Evolutionary conservation across 2,797 vertebrate species (phyloP).

Genomic region (Microcaecilia unicolor): DNA sequence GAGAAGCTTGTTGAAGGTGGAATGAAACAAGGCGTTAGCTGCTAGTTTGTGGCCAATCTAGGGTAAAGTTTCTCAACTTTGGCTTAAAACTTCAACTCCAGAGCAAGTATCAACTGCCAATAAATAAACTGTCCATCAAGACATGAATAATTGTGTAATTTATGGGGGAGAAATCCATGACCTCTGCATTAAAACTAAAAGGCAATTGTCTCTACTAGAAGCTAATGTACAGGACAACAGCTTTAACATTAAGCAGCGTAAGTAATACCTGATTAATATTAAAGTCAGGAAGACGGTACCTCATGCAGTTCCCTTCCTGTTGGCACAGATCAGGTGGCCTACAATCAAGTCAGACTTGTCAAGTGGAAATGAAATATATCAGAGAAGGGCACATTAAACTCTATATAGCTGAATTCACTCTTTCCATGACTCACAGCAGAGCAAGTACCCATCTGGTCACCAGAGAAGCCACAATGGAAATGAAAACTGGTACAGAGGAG

Average conservation of each 20-base stretch:
- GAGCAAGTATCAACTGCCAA: too few species aligned
- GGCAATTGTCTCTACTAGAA: too few species aligned
- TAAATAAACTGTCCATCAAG: too few species aligned
- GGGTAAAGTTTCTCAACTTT: too few species aligned
- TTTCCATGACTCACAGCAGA: slow-evolving; percentile 47
- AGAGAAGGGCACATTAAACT: slow-evolving; percentile 32
- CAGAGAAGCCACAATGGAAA: slow-evolving; percentile 32
- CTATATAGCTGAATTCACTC: slow-evolving; percentile 36
- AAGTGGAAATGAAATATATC: slow-evolving; percentile 35
- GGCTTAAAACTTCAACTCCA: too few species aligned
- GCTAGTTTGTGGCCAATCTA: too few species aligned
- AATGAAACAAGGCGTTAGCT: too few species aligned
- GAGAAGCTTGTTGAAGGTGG: too few species aligned
- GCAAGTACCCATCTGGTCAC: slow-evolving; percentile 39
- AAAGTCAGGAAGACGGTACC: not conserved
- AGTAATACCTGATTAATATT: slow-evolving; percentile 33
- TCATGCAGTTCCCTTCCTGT: slow-evolving; percentile 25
- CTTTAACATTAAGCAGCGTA: slow-evolving; percentile 14
- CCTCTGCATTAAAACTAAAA: too few species aligned
- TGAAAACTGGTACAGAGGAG: slow-evolving; percentile 32
- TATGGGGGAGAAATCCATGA: too few species aligned
- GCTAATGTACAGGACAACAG: too few species aligned
- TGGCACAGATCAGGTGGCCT: slow-evolving; percentile 28
- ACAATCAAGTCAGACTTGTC: slow-evolving; percentile 22
- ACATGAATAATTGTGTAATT: too few species aligned